Evolutionary conservation across 2,797 vertebrate species (phyloP), one percentile per base, ranked within the genome.

Genomic region (Lycodopsis pacificus): DNA sequence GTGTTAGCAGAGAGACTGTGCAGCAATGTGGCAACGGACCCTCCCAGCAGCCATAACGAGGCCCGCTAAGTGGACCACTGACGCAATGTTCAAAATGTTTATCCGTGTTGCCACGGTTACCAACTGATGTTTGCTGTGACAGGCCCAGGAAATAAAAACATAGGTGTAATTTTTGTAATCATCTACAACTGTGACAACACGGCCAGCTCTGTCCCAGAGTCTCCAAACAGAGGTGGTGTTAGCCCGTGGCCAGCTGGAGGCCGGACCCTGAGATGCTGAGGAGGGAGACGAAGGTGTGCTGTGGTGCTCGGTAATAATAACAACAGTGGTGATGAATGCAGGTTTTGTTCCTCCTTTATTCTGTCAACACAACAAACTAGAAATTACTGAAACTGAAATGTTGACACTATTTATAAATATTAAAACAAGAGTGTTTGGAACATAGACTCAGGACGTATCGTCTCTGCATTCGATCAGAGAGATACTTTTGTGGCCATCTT

Each of bases 161-260:
- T 66, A 40, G 89, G n/a, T 38, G 27, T 19, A 14, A 66, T 59
- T 69, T 53, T 63, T 3, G 22, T 64, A 13, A 20, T 72, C 0
- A 7, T 53, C 40, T 30, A 4, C 22, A 49, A 5, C 63, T 71
- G 62, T 9, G 44, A 36, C 20, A 66, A 75, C 62, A 67, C 3
- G 64, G 74, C 65, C 34, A 89, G 51, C 1, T 64, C 86, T 73
- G 80, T 74, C 92, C 94, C 89, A 17, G 54, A 92, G 93, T 92
- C 95, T 95, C 95, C 93, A 94, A 95, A 90, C 96, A 96, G 94
- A 95, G 92, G 95, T 88, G 94, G 95, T 91, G 91, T 95, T 95
- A 86, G 89, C 90, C 90, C 94, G 92, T 83, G 92, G 92, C 90
- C 93, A 57, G 84, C 92, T 92, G 94, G 87, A 94, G 89, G 95